Conservation (phyloP, 1,140 invertebrate species). For the Trachelipus rathkii region DNA sequence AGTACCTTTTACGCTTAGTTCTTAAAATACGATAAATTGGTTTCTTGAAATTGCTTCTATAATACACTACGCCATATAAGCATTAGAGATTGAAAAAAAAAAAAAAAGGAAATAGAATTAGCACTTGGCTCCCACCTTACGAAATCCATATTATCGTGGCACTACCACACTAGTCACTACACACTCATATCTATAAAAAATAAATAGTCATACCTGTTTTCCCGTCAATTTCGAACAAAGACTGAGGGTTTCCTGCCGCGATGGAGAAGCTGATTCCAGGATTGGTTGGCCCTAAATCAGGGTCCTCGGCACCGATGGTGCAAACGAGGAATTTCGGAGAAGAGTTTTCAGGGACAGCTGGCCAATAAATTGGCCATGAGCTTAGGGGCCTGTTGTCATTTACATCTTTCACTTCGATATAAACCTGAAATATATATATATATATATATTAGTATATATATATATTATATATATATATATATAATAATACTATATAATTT, state of each 20-base stretch:
- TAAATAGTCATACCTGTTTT: constrained; percentile 64
- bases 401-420: constrained; percentile 78
- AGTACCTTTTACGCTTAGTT: too few species aligned
- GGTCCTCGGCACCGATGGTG: constrained; percentile 72
- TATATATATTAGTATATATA: background rate
- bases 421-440: constrained; percentile 61
- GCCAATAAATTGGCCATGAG: constrained; percentile 76
- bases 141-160: too few species aligned
- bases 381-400: constrained; percentile 92
- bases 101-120: too few species aligned
- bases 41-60: too few species aligned
- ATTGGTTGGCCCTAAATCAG: constrained; percentile 60
- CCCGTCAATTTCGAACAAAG: constrained; percentile 80
- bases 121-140: too few species aligned
- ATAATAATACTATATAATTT: background rate
- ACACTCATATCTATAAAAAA: too few species aligned
- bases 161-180: too few species aligned
- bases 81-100: too few species aligned
- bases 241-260: constrained; percentile 82
- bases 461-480: background rate
- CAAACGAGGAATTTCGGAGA: constrained; percentile 67
- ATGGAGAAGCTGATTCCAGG: constrained; percentile 71
- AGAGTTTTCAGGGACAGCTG: constrained; percentile 76
- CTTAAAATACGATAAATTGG: too few species aligned
- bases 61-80: too few species aligned